Base-by-base conservation (phyloP, 2,797 vertebrate genomes). In the Capromys pilorides region DNA sequence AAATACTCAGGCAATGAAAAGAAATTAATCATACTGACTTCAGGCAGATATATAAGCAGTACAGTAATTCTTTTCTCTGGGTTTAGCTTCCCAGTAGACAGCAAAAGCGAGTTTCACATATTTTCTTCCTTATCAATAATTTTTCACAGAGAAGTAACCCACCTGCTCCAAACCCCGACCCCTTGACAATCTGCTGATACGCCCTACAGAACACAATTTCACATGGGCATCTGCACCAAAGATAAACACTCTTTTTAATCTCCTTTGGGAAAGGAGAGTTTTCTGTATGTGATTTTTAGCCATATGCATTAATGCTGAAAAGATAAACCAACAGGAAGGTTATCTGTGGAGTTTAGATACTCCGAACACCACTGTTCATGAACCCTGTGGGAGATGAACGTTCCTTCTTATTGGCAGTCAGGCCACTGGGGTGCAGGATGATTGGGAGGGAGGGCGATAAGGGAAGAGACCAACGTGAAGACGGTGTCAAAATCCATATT, bases 1-100 rank as follows among this genome's bases (percentile, higher is more conserved):
- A 82, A 95, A 93, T 92, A 86, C 84, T 86, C 64, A 77, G 36
- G 87, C 62, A 93, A 91, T 45, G 84, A 93, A 84, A 45, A 86
- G 61, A 94, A 91, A 78, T 90, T 78, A 96, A 66, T 83, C 91
- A 77, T 49, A 41, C 12, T 66, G 66, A 67, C 69, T 93, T 88
- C 28, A 45, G 57, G 88, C 75, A 90, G 73, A 80, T 85, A 75
- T 39, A 3, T 28, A 94, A 91, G n/a, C 71, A 82, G 85, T 59
- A 64, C 33, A 81, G n/a, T 67, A 85, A 93, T 69, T 94, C 39
- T 78, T 66, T 66, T 77, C 45, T 75, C 54, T 28, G 31, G 31
- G 66, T 54, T 94, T 77, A 49, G 85, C 88, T 90, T 57, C 82
- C 49, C 31, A 86, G 77, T 36, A 22, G 77, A 91, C 26, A 93